phyloP scores from a whole-genome alignment of 2,888 invertebrate genomes.

The Campoplex capitator region DNA sequence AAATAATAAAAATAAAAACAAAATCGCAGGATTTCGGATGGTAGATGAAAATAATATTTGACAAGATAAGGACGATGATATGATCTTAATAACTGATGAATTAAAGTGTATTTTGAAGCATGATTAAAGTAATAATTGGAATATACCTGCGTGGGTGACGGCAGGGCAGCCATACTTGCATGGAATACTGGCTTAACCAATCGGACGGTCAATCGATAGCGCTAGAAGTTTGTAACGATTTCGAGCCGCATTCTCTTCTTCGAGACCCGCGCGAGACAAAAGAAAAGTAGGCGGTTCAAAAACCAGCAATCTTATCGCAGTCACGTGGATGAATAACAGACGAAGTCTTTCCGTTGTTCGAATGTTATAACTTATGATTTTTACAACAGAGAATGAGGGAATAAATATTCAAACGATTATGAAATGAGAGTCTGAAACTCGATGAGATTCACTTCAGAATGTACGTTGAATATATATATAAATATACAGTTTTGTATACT shows the following conservation, averaged over 20 bases:
- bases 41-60: background rate
- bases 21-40: background rate
- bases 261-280: constrained; percentile 15
- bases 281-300: constrained; percentile 11
- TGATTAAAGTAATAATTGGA: constrained; percentile 73
- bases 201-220: constrained; percentile 82
- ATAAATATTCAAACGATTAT: constrained; percentile 1
- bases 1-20: constrained; percentile 2
- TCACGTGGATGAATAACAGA: background rate
- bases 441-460: constrained; percentile 47
- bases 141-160: constrained; percentile 93
- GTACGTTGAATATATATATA: constrained; percentile 32
- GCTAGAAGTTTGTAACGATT: constrained; percentile 75
- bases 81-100: background rate
- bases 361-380: background rate
- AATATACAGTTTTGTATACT: constrained; percentile 11
- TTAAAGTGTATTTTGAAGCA: constrained; percentile 66
- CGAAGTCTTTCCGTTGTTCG: background rate
- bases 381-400: background rate
- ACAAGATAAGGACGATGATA: background rate
- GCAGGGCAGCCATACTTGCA: constrained; percentile 93
- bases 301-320: constrained; percentile 4
- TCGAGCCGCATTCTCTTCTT: constrained; percentile 71
- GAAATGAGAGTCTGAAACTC: background rate
- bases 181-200: constrained; percentile 82